Conservation (phyloP, 2,113 vertebrate genomes). For the Cephalopterus ornatus region DNA sequence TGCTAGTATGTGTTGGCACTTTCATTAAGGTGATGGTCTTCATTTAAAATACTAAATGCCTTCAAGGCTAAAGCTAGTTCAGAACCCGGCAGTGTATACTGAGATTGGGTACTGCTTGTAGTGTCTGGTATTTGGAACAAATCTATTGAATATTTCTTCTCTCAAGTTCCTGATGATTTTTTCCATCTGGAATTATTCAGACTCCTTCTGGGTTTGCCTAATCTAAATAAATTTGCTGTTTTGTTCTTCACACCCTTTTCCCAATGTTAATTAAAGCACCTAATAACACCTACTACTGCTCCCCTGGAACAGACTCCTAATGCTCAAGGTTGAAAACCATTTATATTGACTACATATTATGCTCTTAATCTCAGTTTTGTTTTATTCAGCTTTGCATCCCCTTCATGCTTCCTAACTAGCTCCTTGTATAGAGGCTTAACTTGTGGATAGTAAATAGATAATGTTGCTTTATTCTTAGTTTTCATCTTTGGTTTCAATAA, state of each 20-base stretch:
- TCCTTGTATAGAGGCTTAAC: not conserved
- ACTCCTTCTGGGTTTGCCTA: not conserved
- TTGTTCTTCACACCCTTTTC: not conserved
- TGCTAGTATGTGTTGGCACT: not conserved
- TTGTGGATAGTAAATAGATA: not conserved
- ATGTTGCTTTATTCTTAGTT: not conserved
- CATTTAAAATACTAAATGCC: not conserved
- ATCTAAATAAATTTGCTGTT: not conserved
- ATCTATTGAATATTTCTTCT: not conserved
- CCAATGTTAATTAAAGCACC: not conserved
- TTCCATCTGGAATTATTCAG: not conserved
- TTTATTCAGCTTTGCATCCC: not conserved
- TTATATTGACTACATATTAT: not conserved
- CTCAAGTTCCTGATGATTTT: not conserved
- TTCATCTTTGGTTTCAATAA: not conserved
- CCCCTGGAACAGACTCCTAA: not conserved
- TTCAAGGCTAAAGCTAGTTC: not conserved
- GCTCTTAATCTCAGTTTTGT: not conserved
- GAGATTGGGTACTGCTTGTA: not conserved
- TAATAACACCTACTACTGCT: not conserved
- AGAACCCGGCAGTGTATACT: not conserved
- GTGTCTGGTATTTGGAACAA: not conserved
- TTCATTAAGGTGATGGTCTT: not conserved
- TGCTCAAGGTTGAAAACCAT: not conserved
- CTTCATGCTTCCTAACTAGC: not conserved